These are phyloP conservation scores for Anas platyrhynchos DNA, from an alignment of 2,113 vertebrate genomes.

Conservation along the genomic window DNA sequence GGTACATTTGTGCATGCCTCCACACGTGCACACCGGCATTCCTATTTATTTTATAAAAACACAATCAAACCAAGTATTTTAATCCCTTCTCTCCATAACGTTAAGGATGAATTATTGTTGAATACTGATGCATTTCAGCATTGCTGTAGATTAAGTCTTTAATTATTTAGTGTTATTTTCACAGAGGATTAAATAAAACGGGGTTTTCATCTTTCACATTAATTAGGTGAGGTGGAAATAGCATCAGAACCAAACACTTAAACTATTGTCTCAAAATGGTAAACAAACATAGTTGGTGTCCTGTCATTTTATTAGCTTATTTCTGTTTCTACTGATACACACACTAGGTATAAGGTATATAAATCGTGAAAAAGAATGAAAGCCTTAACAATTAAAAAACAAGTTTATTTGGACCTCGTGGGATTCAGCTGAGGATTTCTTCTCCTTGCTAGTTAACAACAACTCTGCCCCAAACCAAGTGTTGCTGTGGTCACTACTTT, in stretches of 20 bases:
- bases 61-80: background rate
- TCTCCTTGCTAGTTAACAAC: background rate
- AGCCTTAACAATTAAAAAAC: background rate
- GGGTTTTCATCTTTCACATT: background rate
- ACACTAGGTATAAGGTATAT: background rate
- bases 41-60: background rate
- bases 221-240: background rate
- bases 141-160: background rate
- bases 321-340: background rate
- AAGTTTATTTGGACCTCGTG: background rate
- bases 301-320: background rate
- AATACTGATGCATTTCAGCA: too few species aligned
- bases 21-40: accelerated
- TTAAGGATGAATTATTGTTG: background rate
- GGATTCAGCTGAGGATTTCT: background rate
- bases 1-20: background rate
- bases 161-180: background rate
- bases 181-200: background rate
- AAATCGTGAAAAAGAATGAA: background rate
- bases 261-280: background rate
- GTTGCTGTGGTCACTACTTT: background rate
- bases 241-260: background rate
- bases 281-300: background rate
- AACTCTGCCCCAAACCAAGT: background rate
- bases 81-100: background rate